Percentiles rank a stretch among this genome's conserved stretches.
These are phyloP conservation scores for Geopemphigus sp. DNA, from an alignment of 1,140 invertebrate genomes.

Conservation along the genomic window DNA sequence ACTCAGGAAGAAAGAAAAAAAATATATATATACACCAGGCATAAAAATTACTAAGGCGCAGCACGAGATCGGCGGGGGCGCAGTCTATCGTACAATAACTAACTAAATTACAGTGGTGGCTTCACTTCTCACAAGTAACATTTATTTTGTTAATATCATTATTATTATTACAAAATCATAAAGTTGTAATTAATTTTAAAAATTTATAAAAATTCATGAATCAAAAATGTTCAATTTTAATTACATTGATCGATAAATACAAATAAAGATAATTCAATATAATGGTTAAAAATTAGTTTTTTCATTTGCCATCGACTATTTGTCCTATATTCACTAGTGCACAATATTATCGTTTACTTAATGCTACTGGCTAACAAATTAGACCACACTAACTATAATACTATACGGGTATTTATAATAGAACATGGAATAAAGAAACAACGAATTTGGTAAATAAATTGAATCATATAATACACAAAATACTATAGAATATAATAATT, in stretches of 20 bases:
- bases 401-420: too few species aligned
- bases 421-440: too few species aligned
- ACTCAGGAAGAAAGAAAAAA: conserved; percentile 5
- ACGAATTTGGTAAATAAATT: too few species aligned
- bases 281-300: too few species aligned
- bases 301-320: too few species aligned
- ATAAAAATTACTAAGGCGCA: conserved; percentile 40
- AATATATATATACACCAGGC: not conserved
- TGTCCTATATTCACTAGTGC: too few species aligned
- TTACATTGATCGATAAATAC: not conserved
- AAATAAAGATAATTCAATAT: not conserved
- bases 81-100: conserved; percentile 1
- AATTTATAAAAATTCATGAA: not conserved
- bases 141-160: not conserved
- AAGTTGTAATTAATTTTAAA: not conserved
- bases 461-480: too few species aligned
- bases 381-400: too few species aligned
- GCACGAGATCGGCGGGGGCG: conserved; percentile 36
- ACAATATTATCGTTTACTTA: too few species aligned
- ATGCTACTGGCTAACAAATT: too few species aligned
- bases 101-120: conserved; percentile 37
- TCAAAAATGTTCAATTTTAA: not conserved
- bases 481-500: too few species aligned
- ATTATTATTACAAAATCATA: not conserved
- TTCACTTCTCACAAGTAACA: not conserved